Percentiles rank a stretch among this genome's conserved stretches.
These are phyloP conservation scores for Perca schrenkii DNA, from an alignment of 2,113 vertebrate genomes.

Conservation along the genomic window DNA sequence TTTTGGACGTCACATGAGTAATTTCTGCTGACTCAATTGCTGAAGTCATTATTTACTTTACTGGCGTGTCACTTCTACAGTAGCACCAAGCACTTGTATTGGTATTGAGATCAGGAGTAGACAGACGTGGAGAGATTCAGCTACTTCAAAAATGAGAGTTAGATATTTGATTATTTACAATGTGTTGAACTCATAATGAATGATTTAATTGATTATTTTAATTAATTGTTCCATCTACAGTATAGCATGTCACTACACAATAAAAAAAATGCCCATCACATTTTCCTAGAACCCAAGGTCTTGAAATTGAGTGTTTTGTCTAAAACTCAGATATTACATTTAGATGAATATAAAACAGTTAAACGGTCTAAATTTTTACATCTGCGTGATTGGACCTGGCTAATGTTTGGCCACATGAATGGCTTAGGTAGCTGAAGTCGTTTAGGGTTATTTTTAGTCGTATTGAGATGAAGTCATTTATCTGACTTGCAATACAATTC, in stretches of 20 bases:
- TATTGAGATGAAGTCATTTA: neutral
- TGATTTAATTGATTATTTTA: slow-evolving; percentile 9
- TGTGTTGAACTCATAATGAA: neutral
- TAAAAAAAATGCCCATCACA: neutral
- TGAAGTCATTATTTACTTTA: slow-evolving; percentile 68
- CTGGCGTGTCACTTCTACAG: slow-evolving; percentile 45
- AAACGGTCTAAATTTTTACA: neutral
- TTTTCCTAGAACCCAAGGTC: no score
- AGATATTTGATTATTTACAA: slow-evolving; percentile 25
- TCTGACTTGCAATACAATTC: neutral
- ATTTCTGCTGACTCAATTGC: slow-evolving; percentile 74
- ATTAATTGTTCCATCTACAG: neutral
- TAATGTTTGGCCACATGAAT: neutral
- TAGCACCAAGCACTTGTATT: slow-evolving; percentile 46
- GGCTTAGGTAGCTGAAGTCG: neutral
- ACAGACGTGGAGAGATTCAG: slow-evolving; percentile 5
- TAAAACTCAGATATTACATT: neutral
- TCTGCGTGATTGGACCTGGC: neutral
- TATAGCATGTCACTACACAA: neutral
- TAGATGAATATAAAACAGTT: neutral
- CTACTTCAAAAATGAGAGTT: slow-evolving; percentile 28
- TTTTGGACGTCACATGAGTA: slow-evolving; percentile 51
- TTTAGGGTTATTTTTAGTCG: neutral
- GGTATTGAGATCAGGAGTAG: slow-evolving; percentile 59
- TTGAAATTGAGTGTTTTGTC: neutral